Percentiles rank a stretch among this genome's conserved stretches.
These are phyloP conservation scores for Cyanoramphus novaezelandiae DNA, from an alignment of 2,113 vertebrate genomes.

Conservation along the genomic window DNA sequence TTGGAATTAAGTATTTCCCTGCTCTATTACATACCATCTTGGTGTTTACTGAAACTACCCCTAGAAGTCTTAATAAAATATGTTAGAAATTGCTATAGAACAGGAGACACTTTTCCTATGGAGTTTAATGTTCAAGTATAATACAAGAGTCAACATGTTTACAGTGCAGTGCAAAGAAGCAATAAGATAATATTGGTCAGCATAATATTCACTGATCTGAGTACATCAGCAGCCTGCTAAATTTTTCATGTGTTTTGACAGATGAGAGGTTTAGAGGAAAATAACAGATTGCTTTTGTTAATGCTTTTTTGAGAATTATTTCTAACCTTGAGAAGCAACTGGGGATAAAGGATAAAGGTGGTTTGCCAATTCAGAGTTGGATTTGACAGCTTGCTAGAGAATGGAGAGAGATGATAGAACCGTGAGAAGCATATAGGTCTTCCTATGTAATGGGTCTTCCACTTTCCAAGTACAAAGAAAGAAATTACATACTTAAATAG, in stretches of 20 bases:
- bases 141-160: neutral
- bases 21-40: neutral
- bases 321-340: slow-evolving; percentile 15
- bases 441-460: neutral
- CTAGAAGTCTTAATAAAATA: neutral
- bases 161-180: neutral
- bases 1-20: neutral
- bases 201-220: slow-evolving; percentile 1
- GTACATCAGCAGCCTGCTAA: neutral
- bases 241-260: slow-evolving; percentile 45
- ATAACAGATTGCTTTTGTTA: slow-evolving; percentile 44
- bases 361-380: neutral
- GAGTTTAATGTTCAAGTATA: neutral
- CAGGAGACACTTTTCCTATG: neutral
- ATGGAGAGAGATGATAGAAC: neutral
- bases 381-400: slow-evolving; percentile 18
- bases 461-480: neutral
- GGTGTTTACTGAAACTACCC: neutral
- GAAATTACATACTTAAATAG: neutral
- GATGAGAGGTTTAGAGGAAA: slow-evolving; percentile 20
- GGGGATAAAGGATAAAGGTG: slow-evolving; percentile 24
- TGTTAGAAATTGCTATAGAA: neutral
- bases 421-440: neutral
- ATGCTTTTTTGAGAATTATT: slow-evolving; percentile 40
- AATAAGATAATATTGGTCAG: slow-evolving; percentile 21